Conservation (phyloP, 2,888 invertebrate genomes). For the Nymphalis polychloros region DNA sequence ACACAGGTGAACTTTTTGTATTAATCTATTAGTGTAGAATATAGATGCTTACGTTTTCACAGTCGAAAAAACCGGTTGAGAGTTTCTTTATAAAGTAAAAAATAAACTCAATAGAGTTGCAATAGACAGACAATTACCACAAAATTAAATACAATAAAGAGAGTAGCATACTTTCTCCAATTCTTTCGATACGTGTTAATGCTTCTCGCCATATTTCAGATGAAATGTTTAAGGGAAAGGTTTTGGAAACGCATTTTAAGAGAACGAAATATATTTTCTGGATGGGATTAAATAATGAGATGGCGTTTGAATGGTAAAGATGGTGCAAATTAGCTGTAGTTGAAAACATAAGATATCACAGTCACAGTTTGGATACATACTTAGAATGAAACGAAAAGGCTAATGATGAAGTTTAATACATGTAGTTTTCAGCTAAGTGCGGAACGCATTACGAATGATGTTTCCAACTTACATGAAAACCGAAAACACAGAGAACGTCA, state of each 20-base stretch:
- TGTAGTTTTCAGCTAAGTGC: no score
- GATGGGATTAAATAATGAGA: neutral
- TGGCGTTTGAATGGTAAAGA: neutral
- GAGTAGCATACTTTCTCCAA: neutral
- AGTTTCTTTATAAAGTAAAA: neutral
- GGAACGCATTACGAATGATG: no score
- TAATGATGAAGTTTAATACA: no score
- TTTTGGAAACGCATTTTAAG: neutral
- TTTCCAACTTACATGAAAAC: no score
- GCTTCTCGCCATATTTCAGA: slow-evolving; percentile 6
- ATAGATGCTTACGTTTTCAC: slow-evolving; percentile 21
- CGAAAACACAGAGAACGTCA: no score
- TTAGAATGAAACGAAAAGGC: neutral
- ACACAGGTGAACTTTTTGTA: neutral
- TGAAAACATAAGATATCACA: neutral
- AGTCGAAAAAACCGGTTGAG: slow-evolving; percentile 7
- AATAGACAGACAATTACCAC: neutral
- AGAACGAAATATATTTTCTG: neutral
- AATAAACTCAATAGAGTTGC: neutral
- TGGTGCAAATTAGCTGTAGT: slow-evolving; percentile 1
- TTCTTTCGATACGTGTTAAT: slow-evolving; percentile 15
- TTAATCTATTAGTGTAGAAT: neutral
- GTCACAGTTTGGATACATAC: neutral
- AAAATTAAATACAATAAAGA: neutral
- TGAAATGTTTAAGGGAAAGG: no score